phyloP scores from a whole-genome alignment of 2,888 invertebrate genomes.

The Ophion slaviceki region DNA sequence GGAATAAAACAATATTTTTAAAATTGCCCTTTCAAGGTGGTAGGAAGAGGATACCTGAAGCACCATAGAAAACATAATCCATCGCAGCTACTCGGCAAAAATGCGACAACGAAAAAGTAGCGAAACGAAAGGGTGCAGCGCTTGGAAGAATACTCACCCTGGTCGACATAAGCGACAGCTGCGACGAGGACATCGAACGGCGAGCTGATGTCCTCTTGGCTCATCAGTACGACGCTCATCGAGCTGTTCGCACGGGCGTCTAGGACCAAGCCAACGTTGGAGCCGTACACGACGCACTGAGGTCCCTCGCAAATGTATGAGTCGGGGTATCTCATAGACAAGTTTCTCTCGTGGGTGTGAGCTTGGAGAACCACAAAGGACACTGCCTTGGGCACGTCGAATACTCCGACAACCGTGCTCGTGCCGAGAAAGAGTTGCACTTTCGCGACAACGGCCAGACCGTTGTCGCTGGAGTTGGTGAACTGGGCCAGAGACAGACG shows the following conservation, averaged over 20 bases:
- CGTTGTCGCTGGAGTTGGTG: conserved; percentile 54
- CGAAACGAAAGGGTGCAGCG: background rate
- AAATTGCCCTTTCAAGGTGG: no score
- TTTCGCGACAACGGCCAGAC: conserved; percentile 75
- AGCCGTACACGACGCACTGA: conserved; percentile 84
- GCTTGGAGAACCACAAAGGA: conserved; percentile 88
- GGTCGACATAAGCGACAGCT: conserved; percentile 84
- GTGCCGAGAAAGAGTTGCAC: conserved; percentile 71
- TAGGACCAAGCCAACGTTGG: conserved; percentile 86
- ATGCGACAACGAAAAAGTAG: background rate
- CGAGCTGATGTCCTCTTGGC: conserved; percentile 79
- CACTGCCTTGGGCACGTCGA: conserved; percentile 83
- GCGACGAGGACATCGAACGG: conserved; percentile 84
- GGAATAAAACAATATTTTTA: no score
- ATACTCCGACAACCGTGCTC: conserved; percentile 82
- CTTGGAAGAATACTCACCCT: conserved; percentile 82
- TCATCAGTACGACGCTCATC: conserved; percentile 83
- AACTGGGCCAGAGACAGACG: background rate
- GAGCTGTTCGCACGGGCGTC: conserved; percentile 70
- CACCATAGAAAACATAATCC: background rate
- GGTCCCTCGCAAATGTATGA: conserved; percentile 69
- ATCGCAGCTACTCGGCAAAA: background rate
- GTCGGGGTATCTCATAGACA: conserved; percentile 85
- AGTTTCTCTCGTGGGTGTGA: conserved; percentile 86
- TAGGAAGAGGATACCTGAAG: no score